phyloP scores from a whole-genome alignment of 2,113 vertebrate genomes.

The Monopterus albus region DNA sequence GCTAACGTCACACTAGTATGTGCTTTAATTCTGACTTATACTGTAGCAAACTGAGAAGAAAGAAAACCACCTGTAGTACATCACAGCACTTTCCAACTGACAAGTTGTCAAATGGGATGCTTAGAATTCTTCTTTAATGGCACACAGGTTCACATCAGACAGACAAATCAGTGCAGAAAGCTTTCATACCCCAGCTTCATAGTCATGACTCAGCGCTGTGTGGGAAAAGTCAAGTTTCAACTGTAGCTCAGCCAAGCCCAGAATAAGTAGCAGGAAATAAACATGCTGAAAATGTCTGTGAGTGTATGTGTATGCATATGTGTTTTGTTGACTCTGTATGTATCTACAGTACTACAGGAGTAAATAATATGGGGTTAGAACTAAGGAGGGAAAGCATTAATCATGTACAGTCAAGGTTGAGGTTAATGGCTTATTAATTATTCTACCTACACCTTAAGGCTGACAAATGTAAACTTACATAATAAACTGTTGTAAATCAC shows the following conservation, averaged over 20 bases:
- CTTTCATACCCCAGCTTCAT: background rate
- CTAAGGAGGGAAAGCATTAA: no score
- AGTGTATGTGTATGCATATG: background rate
- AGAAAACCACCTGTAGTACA: background rate
- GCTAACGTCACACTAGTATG: background rate
- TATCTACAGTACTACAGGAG: no score
- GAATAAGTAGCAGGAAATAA: slow-evolving; percentile 3
- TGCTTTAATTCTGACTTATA: background rate
- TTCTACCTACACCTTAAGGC: background rate
- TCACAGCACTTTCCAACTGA: background rate
- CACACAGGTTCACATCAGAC: slow-evolving; percentile 2
- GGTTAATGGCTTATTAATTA: no score
- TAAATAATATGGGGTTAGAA: no score
- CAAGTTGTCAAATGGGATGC: slow-evolving; percentile 37
- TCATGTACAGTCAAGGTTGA: no score
- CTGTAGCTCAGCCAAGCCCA: slow-evolving; percentile 28
- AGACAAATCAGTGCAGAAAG: slow-evolving; percentile 14
- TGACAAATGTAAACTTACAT: background rate
- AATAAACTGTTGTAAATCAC: background rate
- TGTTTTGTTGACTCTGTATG: background rate
- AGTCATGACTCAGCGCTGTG: slow-evolving; percentile 1
- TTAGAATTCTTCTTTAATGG: slow-evolving; percentile 53
- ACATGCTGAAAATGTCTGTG: slow-evolving; percentile 3
- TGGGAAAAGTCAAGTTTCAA: slow-evolving; percentile 36
- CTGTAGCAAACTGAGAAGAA: background rate